Percentiles rank a stretch among this genome's conserved stretches.
Evolutionary conservation across 1,140 invertebrate species (phyloP).

Genomic region (Apis florea): DNA sequence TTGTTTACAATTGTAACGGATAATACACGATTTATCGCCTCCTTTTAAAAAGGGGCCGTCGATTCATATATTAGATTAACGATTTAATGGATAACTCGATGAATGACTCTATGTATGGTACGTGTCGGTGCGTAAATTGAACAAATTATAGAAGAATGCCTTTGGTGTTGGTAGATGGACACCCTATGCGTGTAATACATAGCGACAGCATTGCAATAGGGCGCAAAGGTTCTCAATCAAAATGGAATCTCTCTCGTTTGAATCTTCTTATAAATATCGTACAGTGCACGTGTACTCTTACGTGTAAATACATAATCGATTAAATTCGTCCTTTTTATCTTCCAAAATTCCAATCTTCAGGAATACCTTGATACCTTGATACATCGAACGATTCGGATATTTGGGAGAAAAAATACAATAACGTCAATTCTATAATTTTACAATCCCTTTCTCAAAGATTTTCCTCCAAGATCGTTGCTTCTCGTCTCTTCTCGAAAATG

Average conservation of each 20-base stretch:
- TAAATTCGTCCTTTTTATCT: too few species aligned
- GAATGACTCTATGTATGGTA: slow-evolving; percentile 71
- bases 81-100: slow-evolving; percentile 76
- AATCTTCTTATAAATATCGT: neutral
- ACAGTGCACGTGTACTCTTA: too few species aligned
- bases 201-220: slow-evolving; percentile 40
- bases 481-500: neutral
- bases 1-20: slow-evolving; percentile 30
- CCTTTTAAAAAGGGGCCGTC: slow-evolving; percentile 44
- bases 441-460: too few species aligned
- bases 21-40: slow-evolving; percentile 26
- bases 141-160: slow-evolving; percentile 79
- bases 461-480: neutral
- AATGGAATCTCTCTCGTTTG: neutral
- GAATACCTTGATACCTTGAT: too few species aligned
- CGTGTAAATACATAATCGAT: too few species aligned
- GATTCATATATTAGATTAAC: slow-evolving; percentile 75
- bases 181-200: slow-evolving; percentile 63
- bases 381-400: too few species aligned
- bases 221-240: slow-evolving; percentile 49
- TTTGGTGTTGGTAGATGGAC: slow-evolving; percentile 64
- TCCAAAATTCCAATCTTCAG: too few species aligned
- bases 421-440: too few species aligned
- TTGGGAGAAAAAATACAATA: too few species aligned
- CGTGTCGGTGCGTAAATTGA: slow-evolving; percentile 77